phyloP scores from a whole-genome alignment of 2,113 vertebrate genomes.

The Cyanistes caeruleus region DNA sequence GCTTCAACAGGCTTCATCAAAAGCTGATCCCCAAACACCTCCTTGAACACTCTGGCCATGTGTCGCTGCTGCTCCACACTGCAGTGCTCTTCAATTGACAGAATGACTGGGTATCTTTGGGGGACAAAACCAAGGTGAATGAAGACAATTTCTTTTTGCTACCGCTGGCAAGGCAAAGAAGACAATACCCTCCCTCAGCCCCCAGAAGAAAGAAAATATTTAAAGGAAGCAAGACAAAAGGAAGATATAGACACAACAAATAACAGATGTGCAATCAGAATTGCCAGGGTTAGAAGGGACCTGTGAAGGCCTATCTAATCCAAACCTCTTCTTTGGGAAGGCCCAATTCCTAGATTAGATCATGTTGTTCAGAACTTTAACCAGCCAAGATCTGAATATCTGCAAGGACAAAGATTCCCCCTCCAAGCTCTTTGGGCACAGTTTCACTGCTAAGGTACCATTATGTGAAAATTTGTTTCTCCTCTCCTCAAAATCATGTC shows the following conservation, averaged over 20 bases:
- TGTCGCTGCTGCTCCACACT: conserved; percentile 90
- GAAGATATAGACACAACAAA: not conserved
- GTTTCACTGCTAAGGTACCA: not conserved
- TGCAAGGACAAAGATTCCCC: not conserved
- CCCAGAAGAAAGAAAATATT: not conserved
- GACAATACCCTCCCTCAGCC: not conserved
- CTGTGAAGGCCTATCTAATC: not conserved
- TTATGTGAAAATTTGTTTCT: not conserved
- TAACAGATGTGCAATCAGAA: not conserved
- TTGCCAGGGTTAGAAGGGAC: not conserved
- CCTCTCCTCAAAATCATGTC: not conserved
- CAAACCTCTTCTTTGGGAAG: not conserved
- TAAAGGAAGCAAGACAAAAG: not conserved
- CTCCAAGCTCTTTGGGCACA: not conserved
- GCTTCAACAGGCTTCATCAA: conserved; percentile 85
- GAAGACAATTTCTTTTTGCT: not conserved
- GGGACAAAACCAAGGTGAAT: not conserved
- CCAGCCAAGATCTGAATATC: not conserved
- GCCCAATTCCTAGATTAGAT: not conserved
- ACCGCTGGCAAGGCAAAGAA: not conserved
- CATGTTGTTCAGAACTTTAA: not conserved
- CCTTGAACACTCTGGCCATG: conserved; percentile 91
- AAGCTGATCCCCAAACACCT: conserved; percentile 89
- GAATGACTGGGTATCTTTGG: conserved; percentile 88
- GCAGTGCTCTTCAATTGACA: conserved; percentile 97